Percentiles rank a stretch among this genome's conserved stretches.
Conservation (phyloP, 2,888 invertebrate species). For the Eubasilissa splendida region DNA sequence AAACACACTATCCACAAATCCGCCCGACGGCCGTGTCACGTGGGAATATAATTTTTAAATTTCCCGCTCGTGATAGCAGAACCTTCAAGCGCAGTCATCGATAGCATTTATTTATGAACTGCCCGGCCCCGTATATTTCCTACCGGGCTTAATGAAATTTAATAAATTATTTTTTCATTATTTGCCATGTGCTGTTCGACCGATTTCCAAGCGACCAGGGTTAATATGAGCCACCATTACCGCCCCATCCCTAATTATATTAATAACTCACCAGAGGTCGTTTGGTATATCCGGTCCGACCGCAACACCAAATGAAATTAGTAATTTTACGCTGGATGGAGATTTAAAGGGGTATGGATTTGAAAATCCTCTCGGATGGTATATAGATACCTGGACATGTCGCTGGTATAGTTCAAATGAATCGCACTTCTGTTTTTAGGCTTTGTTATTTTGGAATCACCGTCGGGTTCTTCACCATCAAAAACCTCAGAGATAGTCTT, state of each 20-base stretch:
- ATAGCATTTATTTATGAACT: constrained; percentile 17
- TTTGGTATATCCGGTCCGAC: constrained; percentile 1
- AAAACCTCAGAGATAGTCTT: no score
- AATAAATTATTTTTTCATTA: constrained; percentile 40
- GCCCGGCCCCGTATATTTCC: constrained; percentile 9
- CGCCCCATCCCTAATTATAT: constrained; percentile 33
- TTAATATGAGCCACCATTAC: constrained; percentile 33
- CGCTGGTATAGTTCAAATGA: no score
- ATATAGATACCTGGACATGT: no score
- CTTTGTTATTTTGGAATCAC: no score
- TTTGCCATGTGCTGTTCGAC: constrained; percentile 25
- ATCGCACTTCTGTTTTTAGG: no score
- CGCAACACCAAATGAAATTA: constrained; percentile 15
- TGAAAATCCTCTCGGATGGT: no score
- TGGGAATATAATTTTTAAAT: no score
- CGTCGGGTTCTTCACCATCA: no score
- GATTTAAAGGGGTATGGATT: no score
- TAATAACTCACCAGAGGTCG: constrained; percentile 39
- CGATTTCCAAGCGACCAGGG: constrained; percentile 32
- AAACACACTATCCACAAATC: no score
- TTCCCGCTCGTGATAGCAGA: no score
- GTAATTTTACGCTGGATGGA: not conserved
- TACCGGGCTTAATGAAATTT: constrained; percentile 37
- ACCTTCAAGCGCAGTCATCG: constrained; percentile 33
- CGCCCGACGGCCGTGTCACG: no score